Percentiles rank a stretch among this genome's conserved stretches.
phyloP scores from a whole-genome alignment of 2,113 vertebrate genomes.

The Pipa parva region DNA sequence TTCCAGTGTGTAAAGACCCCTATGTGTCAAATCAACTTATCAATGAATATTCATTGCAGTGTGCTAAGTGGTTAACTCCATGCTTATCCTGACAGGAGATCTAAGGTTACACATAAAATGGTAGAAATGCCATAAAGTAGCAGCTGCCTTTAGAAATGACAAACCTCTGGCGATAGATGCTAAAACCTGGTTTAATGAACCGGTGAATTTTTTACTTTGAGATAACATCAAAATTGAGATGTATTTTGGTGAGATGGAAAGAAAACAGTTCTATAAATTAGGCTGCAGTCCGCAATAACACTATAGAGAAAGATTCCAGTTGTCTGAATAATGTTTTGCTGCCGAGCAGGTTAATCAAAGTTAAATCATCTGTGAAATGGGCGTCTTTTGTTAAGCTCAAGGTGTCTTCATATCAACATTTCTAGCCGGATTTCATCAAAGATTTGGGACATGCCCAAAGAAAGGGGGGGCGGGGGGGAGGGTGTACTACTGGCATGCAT shows the following conservation, averaged over 20 bases:
- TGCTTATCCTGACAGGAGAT: conserved; percentile 59
- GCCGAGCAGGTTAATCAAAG: conserved; percentile 68
- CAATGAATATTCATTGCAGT: conserved; percentile 62
- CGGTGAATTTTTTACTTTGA: conserved; percentile 61
- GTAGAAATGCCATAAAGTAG: conserved; percentile 57
- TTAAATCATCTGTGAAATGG: conserved; percentile 78
- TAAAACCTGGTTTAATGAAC: conserved; percentile 66
- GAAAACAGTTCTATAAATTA: conserved; percentile 62
- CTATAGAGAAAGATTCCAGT: conserved; percentile 62
- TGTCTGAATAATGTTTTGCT: conserved; percentile 66
- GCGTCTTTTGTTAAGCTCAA: conserved; percentile 69
- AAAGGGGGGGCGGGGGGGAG: conserved; percentile 13
- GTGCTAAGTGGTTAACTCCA: conserved; percentile 58
- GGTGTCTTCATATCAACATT: conserved; percentile 55
- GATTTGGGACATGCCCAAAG: conserved; percentile 44
- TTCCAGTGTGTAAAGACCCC: conserved; percentile 50
- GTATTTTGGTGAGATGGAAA: conserved; percentile 65
- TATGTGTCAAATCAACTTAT: conserved; percentile 56
- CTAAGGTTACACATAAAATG: conserved; percentile 60
- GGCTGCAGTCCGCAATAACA: conserved; percentile 59
- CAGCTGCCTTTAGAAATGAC: conserved; percentile 58
- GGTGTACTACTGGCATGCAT: not conserved
- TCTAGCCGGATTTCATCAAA: conserved; percentile 51
- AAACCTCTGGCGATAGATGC: conserved; percentile 60
- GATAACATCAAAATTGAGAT: conserved; percentile 69